Base-by-base conservation (phyloP, 2,113 vertebrate genomes). In the Syngnathus typhle region DNA sequence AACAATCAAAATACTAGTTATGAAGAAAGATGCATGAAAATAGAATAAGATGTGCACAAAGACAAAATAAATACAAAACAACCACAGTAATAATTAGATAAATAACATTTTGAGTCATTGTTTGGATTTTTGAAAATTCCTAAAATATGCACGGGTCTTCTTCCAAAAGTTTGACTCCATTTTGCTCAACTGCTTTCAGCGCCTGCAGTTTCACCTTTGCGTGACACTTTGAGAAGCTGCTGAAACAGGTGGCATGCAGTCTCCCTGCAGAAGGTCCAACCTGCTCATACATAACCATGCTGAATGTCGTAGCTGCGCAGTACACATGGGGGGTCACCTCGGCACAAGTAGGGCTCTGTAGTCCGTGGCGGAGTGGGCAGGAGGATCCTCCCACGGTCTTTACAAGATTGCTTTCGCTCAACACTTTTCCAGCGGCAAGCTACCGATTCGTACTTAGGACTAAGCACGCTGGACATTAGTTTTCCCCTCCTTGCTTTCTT, bases 221-320 rank as follows among this genome's bases (percentile, higher is more conserved):
- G 7, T 16, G 49, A 51, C 56, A 51, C 71, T 76, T 80, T 67
- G 77, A 73, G 73, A 67, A 60, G 8, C 67, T 74, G 70, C 64
- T 82, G 70, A 76, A 85, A 85, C 85, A 85, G 82, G 83, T 87
- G 84, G 82, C 66, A 56, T 76, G 60, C 43, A 61, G 23, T 80
- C 70, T 61, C 64, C 21, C 65, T 68, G 74, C 39, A 72, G 77
- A 78, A 82, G 79, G 82, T 85, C 81, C 27, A 32, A 81, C 69
- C 78, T 65, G 82, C 86, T 86, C 84, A 87, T 89, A 88, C 88
- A 89, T 89, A 89, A 88, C 86, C 77, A 77, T 64, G 75, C 72
- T 61, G 66, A 68, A 69, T 78, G 77, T 75, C 77, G 36, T 80
- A 72, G 82, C 70, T 13, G 67, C 71, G 84, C 80, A 76, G 77